Conservation (phyloP, 1,140 invertebrate genomes). For the Gerris buenoi region DNA sequence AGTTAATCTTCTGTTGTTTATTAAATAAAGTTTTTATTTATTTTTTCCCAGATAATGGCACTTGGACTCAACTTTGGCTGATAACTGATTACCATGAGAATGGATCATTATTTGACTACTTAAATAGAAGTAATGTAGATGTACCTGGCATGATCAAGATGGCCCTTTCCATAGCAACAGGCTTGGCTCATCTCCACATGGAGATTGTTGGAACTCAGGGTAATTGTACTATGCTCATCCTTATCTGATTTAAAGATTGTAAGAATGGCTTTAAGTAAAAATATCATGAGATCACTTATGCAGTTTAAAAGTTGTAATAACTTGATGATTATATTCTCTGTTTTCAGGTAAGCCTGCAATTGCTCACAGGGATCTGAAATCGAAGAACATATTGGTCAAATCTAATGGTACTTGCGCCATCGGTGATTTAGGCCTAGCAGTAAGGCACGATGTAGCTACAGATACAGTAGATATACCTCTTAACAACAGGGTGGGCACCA, state of each 20-base stretch:
- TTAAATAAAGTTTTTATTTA: neutral
- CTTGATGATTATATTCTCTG: constrained; percentile 3
- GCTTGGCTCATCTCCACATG: constrained; percentile 82
- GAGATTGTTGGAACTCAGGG: constrained; percentile 82
- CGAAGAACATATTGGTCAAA: constrained; percentile 89
- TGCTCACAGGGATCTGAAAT: constrained; percentile 88
- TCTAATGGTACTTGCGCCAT: constrained; percentile 78
- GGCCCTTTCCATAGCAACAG: constrained; percentile 68
- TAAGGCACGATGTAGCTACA: constrained; percentile 54
- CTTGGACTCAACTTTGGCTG: constrained; percentile 76
- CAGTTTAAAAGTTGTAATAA: too few relatives aligned
- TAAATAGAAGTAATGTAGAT: constrained; percentile 59
- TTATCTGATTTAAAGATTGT: too few relatives aligned
- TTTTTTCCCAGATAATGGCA: constrained; percentile 24
- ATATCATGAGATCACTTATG: too few relatives aligned
- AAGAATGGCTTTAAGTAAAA: too few relatives aligned
- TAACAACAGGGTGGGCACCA: constrained; percentile 71
- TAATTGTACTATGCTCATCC: constrained; percentile 10
- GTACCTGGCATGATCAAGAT: constrained; percentile 67
- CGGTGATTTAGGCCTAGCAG: constrained; percentile 86
- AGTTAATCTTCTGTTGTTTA: neutral
- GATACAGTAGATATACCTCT: constrained; percentile 52
- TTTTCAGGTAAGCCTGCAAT: constrained; percentile 69
- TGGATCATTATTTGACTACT: constrained; percentile 86
- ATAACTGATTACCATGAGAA: constrained; percentile 85